Conservation (phyloP, 2,113 vertebrate species). For the Periophthalmus modestus region DNA sequence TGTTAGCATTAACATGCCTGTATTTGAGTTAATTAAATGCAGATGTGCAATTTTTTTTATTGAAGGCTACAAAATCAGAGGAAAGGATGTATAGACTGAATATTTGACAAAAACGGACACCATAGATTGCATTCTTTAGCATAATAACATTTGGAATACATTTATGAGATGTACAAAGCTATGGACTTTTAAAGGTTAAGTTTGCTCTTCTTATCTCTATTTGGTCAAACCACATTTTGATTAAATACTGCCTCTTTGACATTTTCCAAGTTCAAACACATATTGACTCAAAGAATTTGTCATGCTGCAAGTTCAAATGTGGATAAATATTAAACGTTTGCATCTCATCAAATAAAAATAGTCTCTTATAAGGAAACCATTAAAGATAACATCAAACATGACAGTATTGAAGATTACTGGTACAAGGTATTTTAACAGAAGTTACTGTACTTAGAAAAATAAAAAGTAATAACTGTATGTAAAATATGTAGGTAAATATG, state of each 20-base stretch:
- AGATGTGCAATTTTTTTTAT: not conserved
- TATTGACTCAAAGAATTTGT: slow-evolving; percentile 55
- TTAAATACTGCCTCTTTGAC: slow-evolving; percentile 44
- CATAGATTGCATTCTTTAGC: not conserved
- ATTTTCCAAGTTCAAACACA: slow-evolving; percentile 45
- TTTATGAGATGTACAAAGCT: slow-evolving; percentile 2
- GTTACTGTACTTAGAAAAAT: too few relatives aligned
- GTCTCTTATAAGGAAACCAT: not conserved
- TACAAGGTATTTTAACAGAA: too few relatives aligned
- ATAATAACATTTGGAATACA: not conserved
- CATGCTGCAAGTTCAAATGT: slow-evolving; percentile 46
- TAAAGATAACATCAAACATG: not conserved
- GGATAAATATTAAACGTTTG: slow-evolving; percentile 54
- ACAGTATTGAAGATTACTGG: not conserved
- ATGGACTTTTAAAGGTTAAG: slow-evolving; percentile 6
- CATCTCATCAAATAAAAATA: not conserved
- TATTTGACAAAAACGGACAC: not conserved
- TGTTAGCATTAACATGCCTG: not conserved
- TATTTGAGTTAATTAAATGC: not conserved
- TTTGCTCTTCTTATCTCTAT: slow-evolving; percentile 3
- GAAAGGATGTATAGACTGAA: not conserved
- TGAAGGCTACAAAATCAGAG: not conserved
- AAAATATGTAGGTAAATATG: too few relatives aligned
- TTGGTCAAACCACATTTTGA: slow-evolving; percentile 6
- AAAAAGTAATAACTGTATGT: too few relatives aligned